Percentiles rank a stretch among this genome's conserved stretches.
These are phyloP conservation scores for Chrysocyon brachyurus DNA, from an alignment of 2,797 vertebrate genomes.

Conservation along the genomic window DNA sequence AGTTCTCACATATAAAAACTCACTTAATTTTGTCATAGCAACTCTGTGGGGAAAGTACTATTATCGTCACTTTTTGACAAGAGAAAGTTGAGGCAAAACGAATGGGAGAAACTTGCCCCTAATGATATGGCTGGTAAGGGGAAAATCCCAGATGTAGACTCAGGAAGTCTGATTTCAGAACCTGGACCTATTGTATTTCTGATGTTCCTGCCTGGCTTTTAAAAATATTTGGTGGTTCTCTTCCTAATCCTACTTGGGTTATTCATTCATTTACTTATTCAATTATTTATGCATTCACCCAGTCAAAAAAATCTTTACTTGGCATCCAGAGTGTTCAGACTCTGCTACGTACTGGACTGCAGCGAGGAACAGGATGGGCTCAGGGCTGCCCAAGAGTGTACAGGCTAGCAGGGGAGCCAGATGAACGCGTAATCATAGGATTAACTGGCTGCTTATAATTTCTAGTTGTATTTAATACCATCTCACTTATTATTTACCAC, in stretches of 20 bases:
- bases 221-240: neutral
- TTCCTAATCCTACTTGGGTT: neutral
- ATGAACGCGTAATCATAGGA: neutral
- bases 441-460: neutral
- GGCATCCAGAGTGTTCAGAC: neutral
- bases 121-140: neutral
- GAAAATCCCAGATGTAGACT: neutral
- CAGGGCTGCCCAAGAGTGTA: neutral
- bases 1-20: neutral
- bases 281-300: neutral
- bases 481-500: neutral
- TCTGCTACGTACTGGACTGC: neutral
- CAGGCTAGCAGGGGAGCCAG: neutral
- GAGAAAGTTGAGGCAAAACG: neutral
- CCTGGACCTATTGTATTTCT: too few species aligned
- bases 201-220: neutral
- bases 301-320: neutral
- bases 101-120: neutral
- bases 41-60: neutral
- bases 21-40: neutral
- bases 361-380: rapidly evolving
- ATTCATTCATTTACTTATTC: neutral
- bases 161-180: neutral
- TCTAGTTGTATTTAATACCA: neutral
- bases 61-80: neutral